Evolutionary conservation across 2,797 vertebrate species (phyloP).

Genomic region (Sternotherus odoratus): DNA sequence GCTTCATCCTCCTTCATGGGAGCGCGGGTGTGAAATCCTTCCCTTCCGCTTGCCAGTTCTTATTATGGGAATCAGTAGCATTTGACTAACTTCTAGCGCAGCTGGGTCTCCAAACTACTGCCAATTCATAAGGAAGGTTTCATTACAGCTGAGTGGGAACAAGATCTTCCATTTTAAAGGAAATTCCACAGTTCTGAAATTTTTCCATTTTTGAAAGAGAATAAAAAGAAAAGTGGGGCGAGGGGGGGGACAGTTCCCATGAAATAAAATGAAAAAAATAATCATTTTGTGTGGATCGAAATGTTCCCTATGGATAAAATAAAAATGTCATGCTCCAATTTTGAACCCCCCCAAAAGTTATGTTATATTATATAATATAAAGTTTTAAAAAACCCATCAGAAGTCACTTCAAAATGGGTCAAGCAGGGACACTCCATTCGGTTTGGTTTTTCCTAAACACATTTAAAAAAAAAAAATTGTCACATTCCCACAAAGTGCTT

Average conservation of each 20-base stretch:
- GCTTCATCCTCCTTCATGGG: constrained; percentile 41
- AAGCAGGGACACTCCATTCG: not conserved
- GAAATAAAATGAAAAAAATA: not conserved
- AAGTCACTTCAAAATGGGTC: not conserved
- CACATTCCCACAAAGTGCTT: not conserved
- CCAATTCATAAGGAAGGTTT: not conserved
- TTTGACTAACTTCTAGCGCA: not conserved
- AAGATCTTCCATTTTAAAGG: not conserved
- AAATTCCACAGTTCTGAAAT: not conserved
- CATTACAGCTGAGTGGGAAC: not conserved
- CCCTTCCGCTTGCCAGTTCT: constrained; percentile 31
- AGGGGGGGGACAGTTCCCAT: not conserved
- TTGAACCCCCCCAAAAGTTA: too few species aligned
- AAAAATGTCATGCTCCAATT: not conserved
- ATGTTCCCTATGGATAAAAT: not conserved
- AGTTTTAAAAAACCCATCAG: not conserved
- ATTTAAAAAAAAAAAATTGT: too few species aligned
- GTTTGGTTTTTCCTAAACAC: not conserved
- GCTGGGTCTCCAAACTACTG: not conserved
- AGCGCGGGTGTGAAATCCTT: constrained; percentile 54
- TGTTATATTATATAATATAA: not conserved
- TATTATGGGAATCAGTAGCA: not conserved
- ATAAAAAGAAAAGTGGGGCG: not conserved
- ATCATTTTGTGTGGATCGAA: not conserved
- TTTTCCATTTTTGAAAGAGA: not conserved